Base-by-base conservation (phyloP, 2,888 invertebrate genomes). In the Agriopis marginaria region DNA sequence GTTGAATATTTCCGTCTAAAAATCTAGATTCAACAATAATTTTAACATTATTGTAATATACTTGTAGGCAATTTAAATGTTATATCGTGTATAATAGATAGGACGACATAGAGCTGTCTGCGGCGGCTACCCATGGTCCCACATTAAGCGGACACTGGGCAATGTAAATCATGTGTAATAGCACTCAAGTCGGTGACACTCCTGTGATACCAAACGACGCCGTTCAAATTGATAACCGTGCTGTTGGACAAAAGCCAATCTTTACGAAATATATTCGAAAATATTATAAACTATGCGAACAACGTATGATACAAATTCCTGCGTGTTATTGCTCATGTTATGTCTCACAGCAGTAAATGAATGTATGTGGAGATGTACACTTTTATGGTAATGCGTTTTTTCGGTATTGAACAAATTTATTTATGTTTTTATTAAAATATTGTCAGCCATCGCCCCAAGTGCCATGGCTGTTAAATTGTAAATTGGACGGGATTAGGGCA, bases 131-230 rank as follows among this genome's bases (percentile, higher is more conserved):
- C 70, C 71, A 67, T 74, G 64, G 63, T 59, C 74, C 72, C 79
- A 77, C 77, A 79, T 81, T 77, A 79, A 83, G 82, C 81, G 85
- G 85, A 82, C 85, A 82, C 78, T 78, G 81, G 79, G 83, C 81
- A 83, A 86, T 85, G 86, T 89, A 88, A 89, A 88, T 89, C 85
- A 88, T 87, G 83, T 78, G 84, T 86, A 88, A 87, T 86, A 84
- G 86, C 84, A 82, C 80, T 85, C 79, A 81, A 84, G 85, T 82
- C 85, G 84, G 82, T 83, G 87, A 86, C 87, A 83, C 83, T 82
- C 83, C 84, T 82, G 81, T 86, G 85, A 89, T 88, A 88, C 70
- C 67, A 62, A 71, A 77, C 85, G 83, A 84, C 81, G 83, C 81
- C 84, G 86, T 88, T 89, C 85, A 86, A 81, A 87, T 86, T 84